Evolutionary conservation across 2,797 vertebrate species (phyloP).

Genomic region (Otus scops): DNA sequence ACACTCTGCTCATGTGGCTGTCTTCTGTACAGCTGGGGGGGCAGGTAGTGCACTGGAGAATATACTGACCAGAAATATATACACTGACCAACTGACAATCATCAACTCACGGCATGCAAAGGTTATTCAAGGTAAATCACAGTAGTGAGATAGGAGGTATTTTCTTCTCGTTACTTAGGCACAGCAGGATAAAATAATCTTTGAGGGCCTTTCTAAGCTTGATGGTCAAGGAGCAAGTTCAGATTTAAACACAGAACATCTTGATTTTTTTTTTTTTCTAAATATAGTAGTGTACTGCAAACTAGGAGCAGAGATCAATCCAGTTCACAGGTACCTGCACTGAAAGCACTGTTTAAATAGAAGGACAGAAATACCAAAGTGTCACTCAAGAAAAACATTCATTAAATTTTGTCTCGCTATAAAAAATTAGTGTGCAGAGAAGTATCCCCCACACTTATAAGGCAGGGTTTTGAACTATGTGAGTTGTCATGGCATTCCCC

Average conservation of each 20-base stretch:
- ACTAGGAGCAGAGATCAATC: neutral
- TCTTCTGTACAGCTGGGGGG: neutral
- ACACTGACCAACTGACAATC: neutral
- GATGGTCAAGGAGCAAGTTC: neutral
- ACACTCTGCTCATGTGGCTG: neutral
- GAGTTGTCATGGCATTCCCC: fast-evolving
- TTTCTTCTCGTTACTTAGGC: constrained; percentile 49
- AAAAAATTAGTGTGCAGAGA: neutral
- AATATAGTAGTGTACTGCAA: neutral
- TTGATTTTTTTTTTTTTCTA: neutral
- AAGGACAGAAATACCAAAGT: neutral
- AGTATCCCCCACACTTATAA: neutral
- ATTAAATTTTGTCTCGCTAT: neutral
- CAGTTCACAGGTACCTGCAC: neutral
- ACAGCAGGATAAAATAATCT: constrained; percentile 55
- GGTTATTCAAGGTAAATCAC: constrained; percentile 48
- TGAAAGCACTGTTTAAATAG: neutral
- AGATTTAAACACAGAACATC: neutral
- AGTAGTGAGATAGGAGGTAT: constrained; percentile 31
- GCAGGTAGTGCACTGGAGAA: neutral
- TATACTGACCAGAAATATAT: neutral
- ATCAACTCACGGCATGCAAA: neutral
- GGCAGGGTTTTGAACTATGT: neutral
- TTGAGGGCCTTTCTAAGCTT: constrained; percentile 12
- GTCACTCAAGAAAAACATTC: neutral